Base-by-base conservation (phyloP, 2,888 invertebrate species). In the Polydrusus pterygomalis region DNA sequence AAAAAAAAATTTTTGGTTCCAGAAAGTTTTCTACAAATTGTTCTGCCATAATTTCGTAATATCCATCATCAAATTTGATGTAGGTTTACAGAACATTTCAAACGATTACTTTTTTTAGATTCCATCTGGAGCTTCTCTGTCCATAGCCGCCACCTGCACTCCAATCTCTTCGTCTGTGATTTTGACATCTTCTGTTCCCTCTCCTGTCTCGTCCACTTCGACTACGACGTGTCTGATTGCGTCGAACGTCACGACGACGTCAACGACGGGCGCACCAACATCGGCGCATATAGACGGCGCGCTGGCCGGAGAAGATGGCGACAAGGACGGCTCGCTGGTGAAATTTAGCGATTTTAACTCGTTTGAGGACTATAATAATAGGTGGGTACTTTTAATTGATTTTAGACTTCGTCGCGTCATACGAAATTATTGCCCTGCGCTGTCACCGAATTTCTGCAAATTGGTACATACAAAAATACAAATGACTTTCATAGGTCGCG, bases 261-360 rank as follows among this genome's bases (percentile, higher is more conserved):
- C 75, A n/a, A 45, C 40, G 15, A 68, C 45, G 1, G 60, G 30
- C 30, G 34, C 18, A 5, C 25, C 74, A 40, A 54, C 63, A 10
- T 43, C 47, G 70, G 9, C 63, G 51, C n/a, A 74, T 18, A 73
- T 74, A 51, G 77, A 70, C 18, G 56, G 82, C 63, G 82, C 80
- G 15, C 75, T 34, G 9, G 51, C 64, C 47, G 67, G 65, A 17
- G 73, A 74, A 8, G 70, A 77, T 17, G 71, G 68, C 40, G 73
- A 60, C 10, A 77, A 47, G 73, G 74, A 78, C 15, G 65, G 71
- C 62, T 71, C 7, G 13, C 68, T 65, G 40, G 56, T 51, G 75
- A 81, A 79, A 62, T 82, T 82, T 74, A 83, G 78, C 63, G 82
- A 83, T 76, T 82, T 84, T 75, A 82, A 82, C 77, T 80, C 81